phyloP scores from a whole-genome alignment of 2,888 invertebrate species.

The Drosophila paramelanica region DNA sequence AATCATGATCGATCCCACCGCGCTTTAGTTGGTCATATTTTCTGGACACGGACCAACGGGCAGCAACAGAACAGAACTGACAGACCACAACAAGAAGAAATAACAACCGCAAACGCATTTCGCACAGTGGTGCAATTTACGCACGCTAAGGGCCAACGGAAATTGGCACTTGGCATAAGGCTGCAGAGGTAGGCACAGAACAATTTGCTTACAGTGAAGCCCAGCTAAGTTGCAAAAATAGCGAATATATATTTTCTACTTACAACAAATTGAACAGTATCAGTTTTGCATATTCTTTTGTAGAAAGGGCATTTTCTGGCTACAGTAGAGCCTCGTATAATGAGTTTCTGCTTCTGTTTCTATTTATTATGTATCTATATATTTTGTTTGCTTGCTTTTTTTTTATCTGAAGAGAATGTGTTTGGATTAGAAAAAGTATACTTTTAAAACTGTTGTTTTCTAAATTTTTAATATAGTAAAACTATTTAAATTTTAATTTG shows the following conservation, averaged over 20 bases:
- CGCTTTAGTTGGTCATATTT: conserved; percentile 45
- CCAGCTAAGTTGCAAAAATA: not conserved
- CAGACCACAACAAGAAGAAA: not conserved
- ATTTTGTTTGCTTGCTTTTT: too few species aligned
- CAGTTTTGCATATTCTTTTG: not conserved
- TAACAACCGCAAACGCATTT: conserved; percentile 7
- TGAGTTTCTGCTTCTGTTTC: too few species aligned
- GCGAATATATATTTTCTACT: not conserved
- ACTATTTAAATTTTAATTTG: too few species aligned
- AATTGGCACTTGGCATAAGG: conserved; percentile 29
- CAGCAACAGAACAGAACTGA: not conserved
- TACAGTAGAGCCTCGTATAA: not conserved
- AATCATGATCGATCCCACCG: conserved; percentile 43
- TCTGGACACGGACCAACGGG: conserved; percentile 13
- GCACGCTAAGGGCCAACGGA: conserved; percentile 33
- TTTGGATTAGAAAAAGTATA: too few species aligned
- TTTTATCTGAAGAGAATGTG: too few species aligned
- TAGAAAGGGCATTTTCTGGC: too few species aligned
- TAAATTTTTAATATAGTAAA: too few species aligned
- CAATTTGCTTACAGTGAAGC: conserved; percentile 14
- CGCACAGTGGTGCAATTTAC: conserved; percentile 43
- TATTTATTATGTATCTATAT: too few species aligned
- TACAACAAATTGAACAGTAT: not conserved
- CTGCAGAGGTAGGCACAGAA: conserved; percentile 29
- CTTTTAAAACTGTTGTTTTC: too few species aligned